Evolutionary conservation across 2,888 invertebrate genomes (phyloP).

Genomic region (Ametastegia equiseti): DNA sequence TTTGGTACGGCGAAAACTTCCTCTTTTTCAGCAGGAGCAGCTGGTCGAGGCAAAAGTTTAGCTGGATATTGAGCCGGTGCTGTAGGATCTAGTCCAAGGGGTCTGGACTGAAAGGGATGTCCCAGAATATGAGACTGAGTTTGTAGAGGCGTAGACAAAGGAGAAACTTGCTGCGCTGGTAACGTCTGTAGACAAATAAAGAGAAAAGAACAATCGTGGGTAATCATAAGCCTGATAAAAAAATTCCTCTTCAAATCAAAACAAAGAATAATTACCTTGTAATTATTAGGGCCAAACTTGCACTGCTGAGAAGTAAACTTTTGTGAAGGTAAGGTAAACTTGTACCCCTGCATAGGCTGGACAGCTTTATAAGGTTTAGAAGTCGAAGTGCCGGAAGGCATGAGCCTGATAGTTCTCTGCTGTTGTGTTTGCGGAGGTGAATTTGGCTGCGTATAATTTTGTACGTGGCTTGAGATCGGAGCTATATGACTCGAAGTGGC

Average conservation of each 20-base stretch:
- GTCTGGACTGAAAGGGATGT: conserved; percentile 65
- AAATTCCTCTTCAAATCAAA: not conserved
- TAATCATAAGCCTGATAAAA: not conserved
- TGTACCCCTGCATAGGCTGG: conserved; percentile 69
- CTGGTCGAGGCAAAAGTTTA: conserved; percentile 68
- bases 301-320: conserved; percentile 68
- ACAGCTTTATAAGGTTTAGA: conserved; percentile 68
- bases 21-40: conserved; percentile 69
- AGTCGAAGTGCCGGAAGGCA: conserved; percentile 61
- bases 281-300: conserved; percentile 66
- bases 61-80: conserved; percentile 68
- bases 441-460: conserved; percentile 59
- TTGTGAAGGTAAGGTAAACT: conserved; percentile 66
- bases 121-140: conserved; percentile 66
- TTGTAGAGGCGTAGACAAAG: conserved; percentile 66
- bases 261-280: conserved; percentile 63
- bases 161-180: conserved; percentile 65
- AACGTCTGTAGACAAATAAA: conserved; percentile 59
- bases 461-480: conserved; percentile 58
- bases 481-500: conserved; percentile 57
- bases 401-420: conserved; percentile 63
- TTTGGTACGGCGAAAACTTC: conserved; percentile 77
- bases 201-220: not conserved
- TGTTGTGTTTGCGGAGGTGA: conserved; percentile 60
- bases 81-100: conserved; percentile 70